phyloP scores from a whole-genome alignment of 1,140 invertebrate genomes.

The Euura lappo region DNA sequence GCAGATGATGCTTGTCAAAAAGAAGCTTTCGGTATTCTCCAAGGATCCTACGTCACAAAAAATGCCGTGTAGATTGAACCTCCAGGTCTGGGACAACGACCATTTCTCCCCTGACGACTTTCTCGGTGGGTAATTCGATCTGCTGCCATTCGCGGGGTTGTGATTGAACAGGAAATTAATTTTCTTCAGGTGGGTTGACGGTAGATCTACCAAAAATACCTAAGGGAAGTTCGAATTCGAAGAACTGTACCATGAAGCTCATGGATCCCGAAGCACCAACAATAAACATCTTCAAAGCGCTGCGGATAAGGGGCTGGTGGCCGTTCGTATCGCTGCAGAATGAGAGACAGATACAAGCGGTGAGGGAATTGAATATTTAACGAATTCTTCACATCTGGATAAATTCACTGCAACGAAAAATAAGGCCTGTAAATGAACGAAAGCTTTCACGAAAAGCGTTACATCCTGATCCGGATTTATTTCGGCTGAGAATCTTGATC shows the following conservation, averaged over 20 bases:
- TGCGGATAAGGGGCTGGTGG: constrained; percentile 83
- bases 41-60: constrained; percentile 72
- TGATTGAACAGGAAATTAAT: background rate
- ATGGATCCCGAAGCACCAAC: constrained; percentile 66
- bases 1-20: constrained; percentile 71
- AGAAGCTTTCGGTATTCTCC: constrained; percentile 63
- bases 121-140: constrained; percentile 64
- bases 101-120: constrained; percentile 80
- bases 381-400: no score
- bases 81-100: constrained; percentile 82
- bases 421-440: no score
- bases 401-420: no score
- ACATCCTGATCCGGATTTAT: no score
- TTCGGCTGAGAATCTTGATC: no score
- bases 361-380: constrained; percentile 38
- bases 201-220: constrained; percentile 68
- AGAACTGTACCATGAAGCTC: constrained; percentile 67
- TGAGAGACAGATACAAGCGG: constrained; percentile 46
- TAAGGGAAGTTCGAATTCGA: constrained; percentile 63
- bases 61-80: constrained; percentile 67
- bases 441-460: no score
- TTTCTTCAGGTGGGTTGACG: constrained; percentile 59
- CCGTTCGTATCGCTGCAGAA: constrained; percentile 65
- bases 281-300: constrained; percentile 80
- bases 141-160: background rate